These are phyloP conservation scores for Polypedilum vanderplanki DNA, from an alignment of 1,140 invertebrate genomes.

Conservation along the genomic window DNA sequence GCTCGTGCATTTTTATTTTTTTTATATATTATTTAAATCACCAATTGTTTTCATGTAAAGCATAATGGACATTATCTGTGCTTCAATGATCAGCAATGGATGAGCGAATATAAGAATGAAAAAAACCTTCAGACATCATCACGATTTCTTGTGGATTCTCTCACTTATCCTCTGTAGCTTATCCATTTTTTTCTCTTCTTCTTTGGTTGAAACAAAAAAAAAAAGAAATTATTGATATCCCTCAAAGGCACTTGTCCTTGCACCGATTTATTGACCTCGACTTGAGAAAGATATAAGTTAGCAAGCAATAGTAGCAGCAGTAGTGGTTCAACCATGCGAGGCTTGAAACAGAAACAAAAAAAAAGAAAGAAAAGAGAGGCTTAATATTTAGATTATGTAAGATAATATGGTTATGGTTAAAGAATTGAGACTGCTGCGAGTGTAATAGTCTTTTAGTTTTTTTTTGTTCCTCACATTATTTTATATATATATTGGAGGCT, in stretches of 20 bases:
- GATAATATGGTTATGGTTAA: not conserved
- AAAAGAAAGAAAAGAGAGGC: not conserved
- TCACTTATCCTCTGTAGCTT: not conserved
- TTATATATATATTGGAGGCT: conserved; percentile 13
- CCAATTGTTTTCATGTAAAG: conserved; percentile 25
- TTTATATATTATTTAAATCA: conserved; percentile 24
- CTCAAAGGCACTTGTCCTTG: conserved; percentile 22
- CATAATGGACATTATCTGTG: conserved; percentile 25
- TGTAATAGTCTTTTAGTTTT: conserved; percentile 8
- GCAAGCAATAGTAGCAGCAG: not conserved
- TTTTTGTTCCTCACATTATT: conserved; percentile 18
- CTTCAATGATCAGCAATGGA: not conserved
- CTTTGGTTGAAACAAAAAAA: not conserved
- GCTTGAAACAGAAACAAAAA: not conserved
- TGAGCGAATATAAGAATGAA: not conserved
- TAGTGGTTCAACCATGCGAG: not conserved
- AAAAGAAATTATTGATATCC: not conserved
- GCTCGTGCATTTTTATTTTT: not conserved
- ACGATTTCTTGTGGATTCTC: conserved; percentile 22
- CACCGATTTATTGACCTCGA: conserved; percentile 12
- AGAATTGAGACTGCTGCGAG: conserved; percentile 16
- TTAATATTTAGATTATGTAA: not conserved
- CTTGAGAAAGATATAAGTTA: not conserved
- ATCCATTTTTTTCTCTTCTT: not conserved
- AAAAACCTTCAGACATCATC: conserved; percentile 27